Evolutionary conservation across 2,888 invertebrate genomes (phyloP).

Genomic region (Acholoe squamosa): DNA sequence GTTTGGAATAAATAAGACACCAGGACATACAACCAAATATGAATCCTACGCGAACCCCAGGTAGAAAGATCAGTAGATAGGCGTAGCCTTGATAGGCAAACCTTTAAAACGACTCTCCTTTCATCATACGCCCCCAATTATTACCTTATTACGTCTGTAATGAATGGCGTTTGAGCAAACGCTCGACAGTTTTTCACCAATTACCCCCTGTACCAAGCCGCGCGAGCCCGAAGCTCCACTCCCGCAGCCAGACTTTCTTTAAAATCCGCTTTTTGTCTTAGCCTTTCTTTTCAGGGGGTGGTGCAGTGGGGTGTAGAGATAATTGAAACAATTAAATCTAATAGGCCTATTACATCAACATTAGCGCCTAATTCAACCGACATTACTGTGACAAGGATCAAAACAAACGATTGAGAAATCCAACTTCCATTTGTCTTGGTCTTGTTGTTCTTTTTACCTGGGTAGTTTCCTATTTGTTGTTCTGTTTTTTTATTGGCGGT

Average conservation of each 20-base stretch:
- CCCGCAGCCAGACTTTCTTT: conserved; percentile 32
- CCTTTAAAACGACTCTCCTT: conserved; percentile 49
- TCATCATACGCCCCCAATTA: conserved; percentile 56
- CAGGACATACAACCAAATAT: background rate
- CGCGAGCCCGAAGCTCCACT: background rate
- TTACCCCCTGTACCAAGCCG: conserved; percentile 28
- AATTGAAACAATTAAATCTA: conserved; percentile 60
- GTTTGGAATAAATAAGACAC: too few species aligned
- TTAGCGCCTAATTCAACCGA: conserved; percentile 44
- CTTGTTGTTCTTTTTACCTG: conserved; percentile 11
- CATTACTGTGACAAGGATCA: conserved; percentile 26
- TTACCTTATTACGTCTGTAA: conserved; percentile 55
- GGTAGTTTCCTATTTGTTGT: background rate
- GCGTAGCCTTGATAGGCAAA: conserved; percentile 35
- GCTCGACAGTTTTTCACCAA: conserved; percentile 54
- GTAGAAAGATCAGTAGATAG: conserved; percentile 49
- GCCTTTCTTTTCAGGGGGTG: background rate
- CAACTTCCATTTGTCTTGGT: background rate
- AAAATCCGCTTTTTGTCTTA: conserved; percentile 54
- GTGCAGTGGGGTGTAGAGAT: conserved; percentile 8
- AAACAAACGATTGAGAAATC: conserved; percentile 31
- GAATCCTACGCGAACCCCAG: background rate
- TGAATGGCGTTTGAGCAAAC: conserved; percentile 47
- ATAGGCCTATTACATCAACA: conserved; percentile 52
- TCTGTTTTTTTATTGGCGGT: background rate